Conservation (phyloP, 1,140 invertebrate genomes). For the Harlomillsia oculata region DNA sequence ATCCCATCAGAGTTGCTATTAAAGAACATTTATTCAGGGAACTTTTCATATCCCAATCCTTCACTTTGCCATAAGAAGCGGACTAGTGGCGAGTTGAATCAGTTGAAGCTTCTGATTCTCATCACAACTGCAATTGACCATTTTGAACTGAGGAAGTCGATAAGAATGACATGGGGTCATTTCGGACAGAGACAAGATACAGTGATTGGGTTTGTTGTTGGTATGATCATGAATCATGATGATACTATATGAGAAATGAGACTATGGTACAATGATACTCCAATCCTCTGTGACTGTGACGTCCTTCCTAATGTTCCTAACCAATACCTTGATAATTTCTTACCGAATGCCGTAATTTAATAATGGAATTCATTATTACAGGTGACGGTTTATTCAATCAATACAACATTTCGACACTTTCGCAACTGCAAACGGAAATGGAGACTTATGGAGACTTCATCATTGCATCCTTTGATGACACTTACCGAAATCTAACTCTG, state of each 20-base stretch:
- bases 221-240: no score
- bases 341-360: no score
- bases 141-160: constrained; percentile 11
- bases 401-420: background rate
- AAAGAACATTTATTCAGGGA: constrained; percentile 6
- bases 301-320: no score
- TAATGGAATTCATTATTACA: no score
- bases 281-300: no score
- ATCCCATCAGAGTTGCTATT: background rate
- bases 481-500: constrained; percentile 39
- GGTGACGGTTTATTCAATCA: constrained; percentile 4
- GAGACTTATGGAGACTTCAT: constrained; percentile 32
- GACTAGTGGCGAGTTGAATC: no score
- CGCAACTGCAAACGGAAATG: constrained; percentile 2
- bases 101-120: constrained; percentile 8
- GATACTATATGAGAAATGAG: no score
- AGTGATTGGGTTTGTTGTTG: constrained; percentile 9
- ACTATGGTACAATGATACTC: no score
- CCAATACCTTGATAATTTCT: no score
- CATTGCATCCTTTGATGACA: constrained; percentile 38
- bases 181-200: constrained; percentile 3
- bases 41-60: constrained; percentile 9
- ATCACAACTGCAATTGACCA: constrained; percentile 12
- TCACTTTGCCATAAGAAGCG: constrained; percentile 1
- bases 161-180: constrained; percentile 14